Evolutionary conservation across 2,888 invertebrate species (phyloP).

Genomic region (Ectemnius lituratus): DNA sequence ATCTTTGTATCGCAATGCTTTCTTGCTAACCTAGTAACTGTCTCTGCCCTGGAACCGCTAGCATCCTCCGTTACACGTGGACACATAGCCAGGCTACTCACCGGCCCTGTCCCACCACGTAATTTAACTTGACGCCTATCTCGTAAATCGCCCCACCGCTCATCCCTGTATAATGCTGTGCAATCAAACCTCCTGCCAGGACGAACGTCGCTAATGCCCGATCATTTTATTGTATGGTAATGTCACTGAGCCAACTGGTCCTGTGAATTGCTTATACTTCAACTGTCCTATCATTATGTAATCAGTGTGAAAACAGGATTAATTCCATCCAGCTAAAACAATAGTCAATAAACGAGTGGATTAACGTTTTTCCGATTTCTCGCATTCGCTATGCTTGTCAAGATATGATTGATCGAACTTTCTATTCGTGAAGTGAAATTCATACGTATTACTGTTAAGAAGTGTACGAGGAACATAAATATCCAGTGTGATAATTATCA

Average conservation of each 20-base stretch:
- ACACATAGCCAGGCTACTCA: not conserved
- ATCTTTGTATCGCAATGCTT: conserved; percentile 38
- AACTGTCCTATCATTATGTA: no score
- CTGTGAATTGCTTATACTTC: not conserved
- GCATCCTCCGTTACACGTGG: conserved; percentile 6
- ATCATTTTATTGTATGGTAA: conserved; percentile 5
- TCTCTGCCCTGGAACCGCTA: conserved; percentile 13
- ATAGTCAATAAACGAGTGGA: no score
- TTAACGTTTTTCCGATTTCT: no score
- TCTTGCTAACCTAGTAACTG: conserved; percentile 45
- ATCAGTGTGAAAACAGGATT: no score
- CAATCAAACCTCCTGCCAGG: conserved; percentile 12
- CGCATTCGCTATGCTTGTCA: no score
- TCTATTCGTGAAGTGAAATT: no score
- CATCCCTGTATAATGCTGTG: not conserved
- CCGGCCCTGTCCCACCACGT: conserved; percentile 12
- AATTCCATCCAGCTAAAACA: no score
- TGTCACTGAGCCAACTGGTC: not conserved
- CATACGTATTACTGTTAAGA: no score
- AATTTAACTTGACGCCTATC: conserved; percentile 10
- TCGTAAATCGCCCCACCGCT: conserved; percentile 12
- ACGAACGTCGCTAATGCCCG: not conserved
- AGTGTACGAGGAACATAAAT: not conserved
- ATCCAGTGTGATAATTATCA: not conserved
- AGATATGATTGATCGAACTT: no score